Percentiles rank a stretch among this genome's conserved stretches.
phyloP scores from a whole-genome alignment of 2,888 invertebrate species.

The Aporophyla lueneburgensis region DNA sequence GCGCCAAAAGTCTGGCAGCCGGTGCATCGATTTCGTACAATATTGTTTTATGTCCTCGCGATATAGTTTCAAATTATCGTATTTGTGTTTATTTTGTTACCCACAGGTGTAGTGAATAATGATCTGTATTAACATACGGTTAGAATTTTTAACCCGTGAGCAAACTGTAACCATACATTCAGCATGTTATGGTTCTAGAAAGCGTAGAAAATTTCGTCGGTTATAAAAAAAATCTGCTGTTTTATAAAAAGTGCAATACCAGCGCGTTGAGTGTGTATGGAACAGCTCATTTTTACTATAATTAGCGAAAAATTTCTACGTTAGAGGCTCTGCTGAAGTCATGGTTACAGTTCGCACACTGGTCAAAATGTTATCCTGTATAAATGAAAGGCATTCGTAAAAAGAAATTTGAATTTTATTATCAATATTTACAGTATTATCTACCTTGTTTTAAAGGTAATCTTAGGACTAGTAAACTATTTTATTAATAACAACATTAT shows the following conservation, averaged over 20 bases:
- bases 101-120: not conserved
- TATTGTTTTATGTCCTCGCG: conserved; percentile 28
- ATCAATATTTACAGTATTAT: conserved; percentile 77
- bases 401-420: conserved; percentile 75
- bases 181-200: not conserved
- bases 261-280: not conserved
- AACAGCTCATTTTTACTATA: too few relatives aligned
- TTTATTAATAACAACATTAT: conserved; percentile 78
- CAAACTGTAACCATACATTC: not conserved
- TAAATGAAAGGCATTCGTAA: conserved; percentile 55
- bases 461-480: conserved; percentile 81
- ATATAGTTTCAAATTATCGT: conserved; percentile 16
- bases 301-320: too few relatives aligned
- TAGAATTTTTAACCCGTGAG: too few relatives aligned
- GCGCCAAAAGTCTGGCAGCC: conserved; percentile 33
- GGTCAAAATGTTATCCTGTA: not conserved
- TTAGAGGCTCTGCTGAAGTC: too few relatives aligned
- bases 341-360: too few relatives aligned
- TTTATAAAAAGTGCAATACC: not conserved
- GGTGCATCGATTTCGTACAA: conserved; percentile 31
- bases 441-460: conserved; percentile 77
- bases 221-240: not conserved
- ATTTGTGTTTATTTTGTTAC: conserved; percentile 1
- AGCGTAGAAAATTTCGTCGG: accelerated
- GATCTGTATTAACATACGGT: not conserved